These are phyloP conservation scores for Scolopax bukidnonensis DNA, from an alignment of 2,797 vertebrate species.

Conservation along the genomic window DNA sequence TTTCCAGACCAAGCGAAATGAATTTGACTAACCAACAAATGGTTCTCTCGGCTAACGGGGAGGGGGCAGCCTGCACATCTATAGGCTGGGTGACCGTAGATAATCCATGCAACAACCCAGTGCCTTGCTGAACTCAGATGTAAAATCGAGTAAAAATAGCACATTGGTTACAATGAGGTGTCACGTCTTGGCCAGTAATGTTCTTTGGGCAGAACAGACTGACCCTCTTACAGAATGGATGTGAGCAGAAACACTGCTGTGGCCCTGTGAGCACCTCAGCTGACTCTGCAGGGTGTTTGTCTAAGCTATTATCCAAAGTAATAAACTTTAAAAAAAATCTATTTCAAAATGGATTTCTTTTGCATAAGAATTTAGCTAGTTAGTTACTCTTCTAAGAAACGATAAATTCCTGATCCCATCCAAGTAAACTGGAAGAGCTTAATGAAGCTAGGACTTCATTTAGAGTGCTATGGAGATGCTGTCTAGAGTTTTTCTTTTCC, in stretches of 20 bases:
- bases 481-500: neutral
- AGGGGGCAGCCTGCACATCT: neutral
- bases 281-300: neutral
- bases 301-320: neutral
- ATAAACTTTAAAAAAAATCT: neutral
- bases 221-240: neutral
- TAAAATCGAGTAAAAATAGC: neutral
- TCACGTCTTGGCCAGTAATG: neutral
- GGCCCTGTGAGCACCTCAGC: neutral
- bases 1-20: slow-evolving; percentile 37
- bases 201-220: neutral
- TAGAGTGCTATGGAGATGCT: neutral
- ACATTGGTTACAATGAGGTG: neutral
- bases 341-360: neutral
- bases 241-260: neutral
- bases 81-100: neutral
- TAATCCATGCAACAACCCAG: neutral
- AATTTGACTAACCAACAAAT: slow-evolving; percentile 48
- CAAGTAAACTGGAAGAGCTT: neutral
- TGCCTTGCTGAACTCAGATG: neutral
- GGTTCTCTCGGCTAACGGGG: neutral
- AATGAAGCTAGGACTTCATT: neutral
- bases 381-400: neutral
- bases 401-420: neutral
- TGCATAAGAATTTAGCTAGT: neutral